phyloP scores from a whole-genome alignment of 2,113 vertebrate genomes.

The Tachycineta bicolor region DNA sequence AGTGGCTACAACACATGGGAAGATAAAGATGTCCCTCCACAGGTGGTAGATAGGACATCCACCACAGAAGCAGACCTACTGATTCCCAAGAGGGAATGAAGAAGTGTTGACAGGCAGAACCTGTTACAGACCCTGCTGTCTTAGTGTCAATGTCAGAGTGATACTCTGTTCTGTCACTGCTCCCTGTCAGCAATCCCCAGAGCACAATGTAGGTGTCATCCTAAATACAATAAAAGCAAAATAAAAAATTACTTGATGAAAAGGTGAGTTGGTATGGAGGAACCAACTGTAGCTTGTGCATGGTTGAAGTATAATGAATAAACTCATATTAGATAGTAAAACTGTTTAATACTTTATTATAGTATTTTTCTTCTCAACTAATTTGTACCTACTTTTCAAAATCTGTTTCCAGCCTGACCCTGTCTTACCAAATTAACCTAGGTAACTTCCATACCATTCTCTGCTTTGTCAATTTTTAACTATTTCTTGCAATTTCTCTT shows the following conservation, averaged over 20 bases:
- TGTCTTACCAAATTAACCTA: neutral
- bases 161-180: neutral
- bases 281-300: rapidly evolving
- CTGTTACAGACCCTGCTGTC: neutral
- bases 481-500: neutral
- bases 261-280: neutral
- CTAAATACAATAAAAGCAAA: neutral
- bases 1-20: neutral
- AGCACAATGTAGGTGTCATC: neutral
- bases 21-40: neutral
- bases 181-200: neutral
- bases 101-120: neutral
- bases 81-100: neutral
- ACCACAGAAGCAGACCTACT: neutral
- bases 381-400: neutral
- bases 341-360: neutral
- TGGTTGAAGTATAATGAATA: neutral
- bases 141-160: neutral
- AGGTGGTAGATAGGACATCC: neutral
- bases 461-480: neutral
- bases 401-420: neutral
- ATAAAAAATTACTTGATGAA: neutral
- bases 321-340: neutral
- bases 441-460: neutral
- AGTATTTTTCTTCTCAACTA: neutral